These are phyloP conservation scores for Epicampocera succincta DNA, from an alignment of 2,888 invertebrate species.

Conservation along the genomic window DNA sequence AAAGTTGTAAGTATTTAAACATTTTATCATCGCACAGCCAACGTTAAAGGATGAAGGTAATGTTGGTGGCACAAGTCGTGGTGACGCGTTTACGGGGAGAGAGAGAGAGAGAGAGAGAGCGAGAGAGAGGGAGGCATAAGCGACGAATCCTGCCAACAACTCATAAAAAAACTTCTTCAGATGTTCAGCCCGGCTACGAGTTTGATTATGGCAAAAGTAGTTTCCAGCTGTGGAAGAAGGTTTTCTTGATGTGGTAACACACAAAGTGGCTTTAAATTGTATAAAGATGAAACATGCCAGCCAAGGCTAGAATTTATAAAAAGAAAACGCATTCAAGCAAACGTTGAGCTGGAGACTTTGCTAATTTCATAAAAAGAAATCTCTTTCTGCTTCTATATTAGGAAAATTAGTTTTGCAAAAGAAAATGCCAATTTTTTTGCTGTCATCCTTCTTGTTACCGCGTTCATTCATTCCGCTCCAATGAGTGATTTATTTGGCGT, in stretches of 20 bases:
- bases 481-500: slow-evolving; percentile 81
- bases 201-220: slow-evolving; percentile 7
- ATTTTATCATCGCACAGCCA: slow-evolving; percentile 54
- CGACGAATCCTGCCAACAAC: slow-evolving; percentile 38
- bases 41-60: slow-evolving; percentile 25
- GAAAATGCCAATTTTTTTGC: slow-evolving; percentile 19
- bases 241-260: slow-evolving; percentile 68
- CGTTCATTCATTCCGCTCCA: slow-evolving; percentile 69
- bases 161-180: slow-evolving; percentile 54
- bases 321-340: slow-evolving; percentile 40
- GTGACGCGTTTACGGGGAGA: neutral
- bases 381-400: slow-evolving; percentile 24
- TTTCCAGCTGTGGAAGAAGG: slow-evolving; percentile 17
- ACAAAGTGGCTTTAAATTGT: slow-evolving; percentile 66
- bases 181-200: slow-evolving; percentile 33
- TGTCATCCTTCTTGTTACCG: neutral
- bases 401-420: slow-evolving; percentile 49
- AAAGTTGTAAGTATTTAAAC: slow-evolving; percentile 66
- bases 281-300: slow-evolving; percentile 40
- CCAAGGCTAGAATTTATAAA: neutral
- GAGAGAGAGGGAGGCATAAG: slow-evolving; percentile 1
- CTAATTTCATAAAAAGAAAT: slow-evolving; percentile 66
- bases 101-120: too few relatives aligned
- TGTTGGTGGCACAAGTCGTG: neutral
- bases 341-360: slow-evolving; percentile 63